phyloP scores from a whole-genome alignment of 2,888 invertebrate genomes.

The Molorchus minor region DNA sequence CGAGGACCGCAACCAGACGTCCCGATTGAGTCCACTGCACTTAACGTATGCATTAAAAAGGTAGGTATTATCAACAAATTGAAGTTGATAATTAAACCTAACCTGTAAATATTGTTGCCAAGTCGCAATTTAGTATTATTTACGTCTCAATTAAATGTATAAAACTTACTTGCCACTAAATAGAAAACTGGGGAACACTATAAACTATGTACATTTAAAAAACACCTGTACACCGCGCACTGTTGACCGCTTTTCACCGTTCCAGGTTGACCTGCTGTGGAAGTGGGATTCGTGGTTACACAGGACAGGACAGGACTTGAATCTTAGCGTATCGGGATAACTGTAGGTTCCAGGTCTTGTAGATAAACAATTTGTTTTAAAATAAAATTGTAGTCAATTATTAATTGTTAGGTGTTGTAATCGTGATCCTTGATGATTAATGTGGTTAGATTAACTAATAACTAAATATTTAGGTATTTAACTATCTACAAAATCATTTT shows the following conservation, averaged over 20 bases:
- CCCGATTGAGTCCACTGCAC: slow-evolving; percentile 58
- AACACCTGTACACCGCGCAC: slow-evolving; percentile 63
- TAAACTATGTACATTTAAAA: slow-evolving; percentile 60
- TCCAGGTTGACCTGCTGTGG: slow-evolving; percentile 63
- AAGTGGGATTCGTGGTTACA: slow-evolving; percentile 59
- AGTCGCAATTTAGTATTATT: slow-evolving; percentile 17
- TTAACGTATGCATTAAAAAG: slow-evolving; percentile 59
- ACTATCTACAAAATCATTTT: no score
- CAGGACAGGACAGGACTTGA: slow-evolving; percentile 52
- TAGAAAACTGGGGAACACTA: slow-evolving; percentile 40
- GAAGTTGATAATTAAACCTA: slow-evolving; percentile 42
- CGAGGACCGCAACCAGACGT: slow-evolving; percentile 51
- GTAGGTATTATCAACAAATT: slow-evolving; percentile 60
- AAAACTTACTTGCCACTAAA: slow-evolving; percentile 41
- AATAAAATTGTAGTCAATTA: no score
- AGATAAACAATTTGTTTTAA: no score
- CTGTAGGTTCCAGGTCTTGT: no score
- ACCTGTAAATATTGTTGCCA: slow-evolving; percentile 41
- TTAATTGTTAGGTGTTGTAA: no score
- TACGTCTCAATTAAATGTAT: slow-evolving; percentile 34
- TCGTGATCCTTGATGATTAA: no score
- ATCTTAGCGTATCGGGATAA: slow-evolving; percentile 24
- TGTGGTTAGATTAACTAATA: no score
- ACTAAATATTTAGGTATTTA: no score
- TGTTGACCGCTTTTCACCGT: slow-evolving; percentile 64